Base-by-base conservation (phyloP, 2,797 vertebrate genomes). In the Myripristis jacobus region DNA sequence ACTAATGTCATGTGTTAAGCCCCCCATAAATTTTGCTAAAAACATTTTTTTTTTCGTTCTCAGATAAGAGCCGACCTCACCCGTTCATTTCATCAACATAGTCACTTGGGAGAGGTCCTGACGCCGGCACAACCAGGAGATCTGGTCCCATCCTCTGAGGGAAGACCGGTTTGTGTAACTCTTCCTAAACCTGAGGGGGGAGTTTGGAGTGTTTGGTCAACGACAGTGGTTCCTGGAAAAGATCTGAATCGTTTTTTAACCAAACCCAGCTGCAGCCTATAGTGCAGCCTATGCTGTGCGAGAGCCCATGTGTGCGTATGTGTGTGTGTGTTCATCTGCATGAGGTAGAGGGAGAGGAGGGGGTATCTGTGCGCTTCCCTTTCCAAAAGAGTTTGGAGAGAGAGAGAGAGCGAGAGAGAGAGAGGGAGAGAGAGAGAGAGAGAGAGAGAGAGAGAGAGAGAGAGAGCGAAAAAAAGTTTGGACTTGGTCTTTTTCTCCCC, bases 191-290 rank as follows among this genome's bases (percentile, higher is more conserved):
- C 94, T 93, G 91, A 93, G 91, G 92, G 94, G 90, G 89, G n/a
- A 84, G 90, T 92, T 93, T 82, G 91, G 93, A 86, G 86, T 92
- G 92, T 94, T 95, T 93, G 94, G 93, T 94, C 92, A 94, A 94
- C 94, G 94, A 87, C 87, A 94, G 93, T 92, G 84, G 89, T 94
- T 92, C 93, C 93, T 94, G 91, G 91, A 94, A 95, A 95, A 96
- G 95, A 96, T 96, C 95, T 95, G 95, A 97, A 95, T 96, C 91
- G 93, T 94, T 94, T 94, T 94, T 92, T 95, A 94, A 95, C 88
- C 92, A 91, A 91, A 93, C 87, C 94, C 95, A 96, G 95, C 95
- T 96, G 95, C 92, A 89, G 91, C 70, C 74, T 59, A 66, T n/a
- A n/a, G n/a, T n/a, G n/a, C n/a, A n/a, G n/a, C n/a, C n/a, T n/a